Conservation (phyloP, 1,140 invertebrate species). For the Brachionus rubens region DNA sequence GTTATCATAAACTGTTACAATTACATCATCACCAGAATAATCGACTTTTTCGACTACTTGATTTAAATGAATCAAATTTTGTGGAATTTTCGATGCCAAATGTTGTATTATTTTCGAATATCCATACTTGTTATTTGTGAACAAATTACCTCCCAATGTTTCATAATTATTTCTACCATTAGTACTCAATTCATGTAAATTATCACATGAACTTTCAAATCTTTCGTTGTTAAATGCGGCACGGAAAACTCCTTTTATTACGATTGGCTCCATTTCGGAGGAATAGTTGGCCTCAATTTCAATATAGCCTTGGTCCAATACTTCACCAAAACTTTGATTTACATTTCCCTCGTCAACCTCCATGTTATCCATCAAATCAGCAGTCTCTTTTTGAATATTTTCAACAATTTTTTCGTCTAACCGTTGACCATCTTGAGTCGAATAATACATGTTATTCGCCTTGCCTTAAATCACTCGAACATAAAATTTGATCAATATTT, state of each 20-base stretch:
- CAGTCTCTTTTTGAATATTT: background rate
- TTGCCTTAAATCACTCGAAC: background rate
- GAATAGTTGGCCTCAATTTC: background rate
- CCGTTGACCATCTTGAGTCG: constrained; percentile 30
- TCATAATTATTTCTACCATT: constrained; percentile 41
- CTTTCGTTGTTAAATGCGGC: background rate
- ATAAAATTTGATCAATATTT: background rate
- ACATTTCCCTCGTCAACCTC: background rate
- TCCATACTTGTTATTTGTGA: constrained; percentile 5
- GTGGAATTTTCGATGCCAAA: background rate
- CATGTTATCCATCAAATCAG: background rate
- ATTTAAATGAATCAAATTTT: constrained; percentile 1
- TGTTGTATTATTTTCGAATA: constrained; percentile 24
- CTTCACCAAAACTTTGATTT: constrained; percentile 4
- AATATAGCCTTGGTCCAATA: background rate
- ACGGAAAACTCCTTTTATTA: background rate
- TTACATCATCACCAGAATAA: background rate
- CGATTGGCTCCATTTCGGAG: background rate
- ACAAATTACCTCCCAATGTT: constrained; percentile 15
- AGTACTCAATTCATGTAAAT: constrained; percentile 9
- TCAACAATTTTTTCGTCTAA: background rate
- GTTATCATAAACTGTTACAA: background rate
- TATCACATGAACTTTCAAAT: constrained; percentile 22
- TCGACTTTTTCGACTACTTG: constrained; percentile 18
- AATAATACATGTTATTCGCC: constrained; percentile 1